Base-by-base conservation (phyloP, 2,888 invertebrate species). In the Drosophila austrosaltans region DNA sequence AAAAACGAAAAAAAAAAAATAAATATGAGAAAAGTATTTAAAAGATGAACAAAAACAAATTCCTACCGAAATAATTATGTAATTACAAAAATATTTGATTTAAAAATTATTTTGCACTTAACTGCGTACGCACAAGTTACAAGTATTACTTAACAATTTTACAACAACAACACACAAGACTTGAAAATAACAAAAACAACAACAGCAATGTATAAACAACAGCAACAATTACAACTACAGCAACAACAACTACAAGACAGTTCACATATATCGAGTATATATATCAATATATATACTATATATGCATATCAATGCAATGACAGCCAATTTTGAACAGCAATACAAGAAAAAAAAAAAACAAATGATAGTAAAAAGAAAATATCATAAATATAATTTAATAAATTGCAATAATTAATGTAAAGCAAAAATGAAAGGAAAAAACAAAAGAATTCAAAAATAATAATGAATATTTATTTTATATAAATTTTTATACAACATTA, bases 401-500 rank as follows among this genome's bases (percentile, higher is more conserved):
- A 48, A 48, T 25, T 4, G 48, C 28, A 61, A 57, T 66, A 28
- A 57, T 70, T 54, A 53, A 70, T 39, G 22, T 8, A 48, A 48
- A 48, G 22, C 20, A 39, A 60, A 69, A 42, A 48, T 48, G 48
- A 59, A 66, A 54, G 65, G 32, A 57, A 68, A 58, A 48, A 54
- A 71, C 63, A 48, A 67, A 63, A 69, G 65, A 36, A 59, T 62
- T 58, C 74, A 62, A 59, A 12, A 56, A 53, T 69, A 42, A 22
- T 16, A 71, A 72, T 65, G 58, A 73, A 78, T 61, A 81, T 87
- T 87, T 87, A 87, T 87, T 88, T 87, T 87, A 81, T 88, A 88
- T 87, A 88, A 75, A 84, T 76, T 89, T 88, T 87, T 87, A 84
- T 86, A 86, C 81, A 87, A 69, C 76, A 84, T 76, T 61, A 77